Base-by-base conservation (phyloP, 2,113 vertebrate species). In the Riparia riparia region DNA sequence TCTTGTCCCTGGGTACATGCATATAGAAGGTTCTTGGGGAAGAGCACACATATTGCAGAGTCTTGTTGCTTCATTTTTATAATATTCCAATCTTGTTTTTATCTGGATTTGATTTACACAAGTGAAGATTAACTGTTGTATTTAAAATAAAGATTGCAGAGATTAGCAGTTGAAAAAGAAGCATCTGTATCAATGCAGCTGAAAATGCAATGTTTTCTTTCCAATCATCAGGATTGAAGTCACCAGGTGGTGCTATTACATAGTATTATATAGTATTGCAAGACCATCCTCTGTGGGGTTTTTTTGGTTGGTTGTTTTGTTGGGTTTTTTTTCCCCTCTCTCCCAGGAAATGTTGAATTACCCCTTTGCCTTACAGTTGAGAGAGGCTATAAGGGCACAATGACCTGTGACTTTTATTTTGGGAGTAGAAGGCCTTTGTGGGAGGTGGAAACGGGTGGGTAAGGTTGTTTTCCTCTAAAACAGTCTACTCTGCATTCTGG, bases 241-340 rank as follows among this genome's bases (percentile, higher is more conserved):
- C 95, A 96, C 82, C 90, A 96, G 95, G 68, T 96, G 95, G 95
- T 96, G 96, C 95, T 96, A 41, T 93, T 93, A 90, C 66, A 88
- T 86, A 93, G 87, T 96, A 41, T 93, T 93, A 90, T 63, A 88
- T 86, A 93, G 87, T 80, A 69, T 34, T 94, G 82, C 7, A 70
- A 91, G 29, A 45, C 3, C 3, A 17, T 12, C n/a, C 21, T 77
- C 44, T 64, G 20, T 2, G n/a, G n/a, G n/a, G n/a, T 26, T 54
- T 54, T 45, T 37, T n/a, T n/a, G n/a, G n/a, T n/a, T n/a, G n/a
- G n/a, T n/a, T n/a, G n/a, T n/a, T n/a, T n/a, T n/a, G n/a, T n/a
- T n/a, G n/a, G n/a, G n/a, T n/a, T n/a, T 37, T 37, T 37, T 37
- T 37, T 37, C 37, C 9, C 37, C 37, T 37, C 37, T 37, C 37